phyloP scores from a whole-genome alignment of 2,888 invertebrate genomes.

The Volucella inanis region DNA sequence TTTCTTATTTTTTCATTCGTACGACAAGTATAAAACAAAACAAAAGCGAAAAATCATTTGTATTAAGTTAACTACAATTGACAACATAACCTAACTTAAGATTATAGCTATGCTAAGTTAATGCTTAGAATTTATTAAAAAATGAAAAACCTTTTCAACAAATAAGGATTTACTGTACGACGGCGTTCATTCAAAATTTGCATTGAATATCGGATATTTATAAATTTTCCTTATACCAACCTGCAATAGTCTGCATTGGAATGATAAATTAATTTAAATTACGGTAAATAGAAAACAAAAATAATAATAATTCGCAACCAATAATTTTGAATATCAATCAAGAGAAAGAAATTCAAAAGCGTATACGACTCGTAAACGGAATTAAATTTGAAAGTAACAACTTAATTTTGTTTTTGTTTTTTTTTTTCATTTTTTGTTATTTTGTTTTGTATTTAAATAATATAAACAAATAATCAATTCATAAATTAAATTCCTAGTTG shows the following conservation, averaged over 20 bases:
- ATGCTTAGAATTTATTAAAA: not conserved
- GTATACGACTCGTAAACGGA: constrained; percentile 26
- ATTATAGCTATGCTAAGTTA: constrained; percentile 38
- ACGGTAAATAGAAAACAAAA: constrained; percentile 2
- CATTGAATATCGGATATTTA: constrained; percentile 22
- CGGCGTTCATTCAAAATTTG: not conserved
- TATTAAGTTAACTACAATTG: constrained; percentile 41
- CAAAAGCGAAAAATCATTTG: constrained; percentile 17
- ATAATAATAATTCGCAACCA: constrained; percentile 9
- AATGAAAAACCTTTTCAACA: not conserved
- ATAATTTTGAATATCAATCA: not conserved
- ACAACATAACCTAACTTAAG: constrained; percentile 36
- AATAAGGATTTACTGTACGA: not conserved
- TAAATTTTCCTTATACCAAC: constrained; percentile 8
- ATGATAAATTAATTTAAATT: constrained; percentile 56
- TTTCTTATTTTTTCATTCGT: constrained; percentile 38
- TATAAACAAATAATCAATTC: constrained; percentile 61
- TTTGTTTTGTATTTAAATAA: constrained; percentile 60
- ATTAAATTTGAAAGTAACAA: constrained; percentile 32
- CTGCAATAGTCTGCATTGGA: constrained; percentile 47
- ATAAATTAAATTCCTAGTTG: constrained; percentile 60
- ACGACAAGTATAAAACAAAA: constrained; percentile 54
- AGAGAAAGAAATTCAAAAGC: constrained; percentile 18
- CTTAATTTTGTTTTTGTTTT: constrained; percentile 41
- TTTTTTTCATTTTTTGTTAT: not conserved